Percentiles rank a stretch among this genome's conserved stretches.
These are phyloP conservation scores for Palythoa grandis DNA, from an alignment of 92 coral and sea anemone genomes.

Conservation along the genomic window DNA sequence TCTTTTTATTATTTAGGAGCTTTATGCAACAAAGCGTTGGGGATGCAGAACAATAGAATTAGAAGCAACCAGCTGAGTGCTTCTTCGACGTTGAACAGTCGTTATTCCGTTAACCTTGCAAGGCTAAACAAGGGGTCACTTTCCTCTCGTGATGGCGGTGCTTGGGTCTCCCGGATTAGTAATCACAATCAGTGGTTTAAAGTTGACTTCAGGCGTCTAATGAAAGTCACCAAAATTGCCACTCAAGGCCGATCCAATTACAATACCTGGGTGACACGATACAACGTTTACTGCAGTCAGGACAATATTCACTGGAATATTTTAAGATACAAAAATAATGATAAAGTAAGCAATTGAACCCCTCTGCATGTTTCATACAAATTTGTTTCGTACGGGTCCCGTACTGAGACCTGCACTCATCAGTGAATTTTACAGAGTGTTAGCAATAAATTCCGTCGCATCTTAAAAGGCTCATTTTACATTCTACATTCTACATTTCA, in stretches of 20 bases:
- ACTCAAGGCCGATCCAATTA: constrained; percentile 83
- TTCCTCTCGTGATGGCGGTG: constrained; percentile 4
- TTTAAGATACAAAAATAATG: constrained; percentile 67
- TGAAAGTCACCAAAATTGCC: constrained; percentile 67
- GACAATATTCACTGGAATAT: constrained; percentile 78
- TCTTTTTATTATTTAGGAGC: constrained; percentile 22
- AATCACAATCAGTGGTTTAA: constrained; percentile 51
- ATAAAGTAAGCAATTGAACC: constrained; percentile 59
- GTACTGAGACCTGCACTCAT: too few relatives aligned
- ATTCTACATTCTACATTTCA: too few relatives aligned
- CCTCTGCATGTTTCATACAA: too few relatives aligned
- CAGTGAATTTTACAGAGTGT: too few relatives aligned
- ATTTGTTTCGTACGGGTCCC: too few relatives aligned
- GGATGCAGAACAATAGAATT: constrained; percentile 48
- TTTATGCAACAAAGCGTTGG: constrained; percentile 53
- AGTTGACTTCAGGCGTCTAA: constrained; percentile 73
- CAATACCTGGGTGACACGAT: constrained; percentile 70
- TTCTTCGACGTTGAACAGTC: constrained; percentile 45
- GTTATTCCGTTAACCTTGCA: constrained; percentile 44
- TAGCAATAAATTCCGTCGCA: too few relatives aligned
- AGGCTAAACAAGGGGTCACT: constrained; percentile 39
- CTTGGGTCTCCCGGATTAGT: constrained; percentile 30
- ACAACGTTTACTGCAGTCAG: constrained; percentile 66
- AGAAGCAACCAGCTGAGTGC: constrained; percentile 54
- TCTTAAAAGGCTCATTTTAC: too few relatives aligned